Conservation (phyloP, 92 coral and sea anemone species). For the Hydrozoanthus gracilis region DNA sequence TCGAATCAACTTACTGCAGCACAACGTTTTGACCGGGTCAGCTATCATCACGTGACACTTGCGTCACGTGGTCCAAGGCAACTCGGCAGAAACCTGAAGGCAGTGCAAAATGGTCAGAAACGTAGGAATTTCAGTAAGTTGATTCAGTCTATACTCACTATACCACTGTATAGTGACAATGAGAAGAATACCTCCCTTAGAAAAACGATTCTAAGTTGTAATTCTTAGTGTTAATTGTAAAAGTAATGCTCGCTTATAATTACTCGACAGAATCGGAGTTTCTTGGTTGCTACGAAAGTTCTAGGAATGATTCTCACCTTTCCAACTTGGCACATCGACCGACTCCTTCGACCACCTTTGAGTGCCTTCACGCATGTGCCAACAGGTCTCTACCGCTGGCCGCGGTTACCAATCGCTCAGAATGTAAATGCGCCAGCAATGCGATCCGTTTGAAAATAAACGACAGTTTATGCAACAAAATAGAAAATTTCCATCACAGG, state of each 20-base stretch:
- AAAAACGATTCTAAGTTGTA: too few species aligned
- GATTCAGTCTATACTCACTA: too few species aligned
- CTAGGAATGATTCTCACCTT: slow-evolving; percentile 11
- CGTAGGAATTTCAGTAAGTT: too few species aligned
- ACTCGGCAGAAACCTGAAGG: too few species aligned
- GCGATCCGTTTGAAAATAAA: slow-evolving; percentile 21
- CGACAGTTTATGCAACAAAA: slow-evolving; percentile 12
- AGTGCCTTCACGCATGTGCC: slow-evolving; percentile 74
- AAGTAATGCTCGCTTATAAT: neutral
- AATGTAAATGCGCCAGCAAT: slow-evolving; percentile 65
- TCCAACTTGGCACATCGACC: neutral
- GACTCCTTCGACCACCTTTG: neutral
- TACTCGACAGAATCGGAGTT: slow-evolving; percentile 30
- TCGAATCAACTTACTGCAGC: too few species aligned
- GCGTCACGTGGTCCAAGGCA: too few species aligned
- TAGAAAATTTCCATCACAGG: neutral
- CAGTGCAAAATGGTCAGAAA: too few species aligned
- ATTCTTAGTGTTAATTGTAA: too few species aligned
- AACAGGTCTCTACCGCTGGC: slow-evolving; percentile 67
- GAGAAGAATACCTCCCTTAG: too few species aligned
- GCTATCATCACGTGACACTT: too few species aligned
- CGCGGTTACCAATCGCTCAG: slow-evolving; percentile 60
- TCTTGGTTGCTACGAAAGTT: slow-evolving; percentile 27
- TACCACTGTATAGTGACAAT: too few species aligned
- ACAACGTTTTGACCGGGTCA: too few species aligned